A percentile compares a stretch with the other conserved stretches of the same genome.
Evolutionary conservation across 2,888 invertebrate species (phyloP).

Genomic region (Emesis russula): DNA sequence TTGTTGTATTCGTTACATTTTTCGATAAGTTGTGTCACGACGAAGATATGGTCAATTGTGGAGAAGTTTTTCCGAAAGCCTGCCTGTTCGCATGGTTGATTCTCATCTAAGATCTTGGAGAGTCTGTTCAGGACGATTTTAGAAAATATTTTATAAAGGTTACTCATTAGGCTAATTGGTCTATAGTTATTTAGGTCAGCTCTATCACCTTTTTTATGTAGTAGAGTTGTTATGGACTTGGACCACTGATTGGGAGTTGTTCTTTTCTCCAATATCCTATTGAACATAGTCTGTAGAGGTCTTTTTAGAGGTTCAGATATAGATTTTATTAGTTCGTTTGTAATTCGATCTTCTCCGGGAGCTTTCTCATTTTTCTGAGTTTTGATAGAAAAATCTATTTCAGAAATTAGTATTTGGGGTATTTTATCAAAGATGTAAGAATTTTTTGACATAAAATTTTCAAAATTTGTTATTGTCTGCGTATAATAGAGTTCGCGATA

Average conservation of each 20-base stretch:
- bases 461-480: no score
- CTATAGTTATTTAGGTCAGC: background rate
- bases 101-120: background rate
- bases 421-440: no score
- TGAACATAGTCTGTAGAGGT: background rate
- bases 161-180: background rate
- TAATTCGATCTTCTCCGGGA: background rate
- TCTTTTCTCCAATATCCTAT: constrained; percentile 1
- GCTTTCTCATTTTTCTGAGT: no score
- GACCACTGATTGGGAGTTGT: background rate
- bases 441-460: no score
- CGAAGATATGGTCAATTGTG: background rate
- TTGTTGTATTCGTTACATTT: background rate
- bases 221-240: background rate
- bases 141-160: background rate
- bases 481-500: no score
- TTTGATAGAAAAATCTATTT: no score
- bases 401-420: no score
- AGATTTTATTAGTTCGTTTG: background rate
- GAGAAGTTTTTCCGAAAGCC: background rate
- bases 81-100: constrained; percentile 2
- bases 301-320: background rate
- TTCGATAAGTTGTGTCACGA: background rate
- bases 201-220: background rate
- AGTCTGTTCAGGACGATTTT: background rate